A percentile compares a stretch with the other conserved stretches of the same genome.
Evolutionary conservation across 1,140 invertebrate species (phyloP).

Genomic region (Pararge aegeria): DNA sequence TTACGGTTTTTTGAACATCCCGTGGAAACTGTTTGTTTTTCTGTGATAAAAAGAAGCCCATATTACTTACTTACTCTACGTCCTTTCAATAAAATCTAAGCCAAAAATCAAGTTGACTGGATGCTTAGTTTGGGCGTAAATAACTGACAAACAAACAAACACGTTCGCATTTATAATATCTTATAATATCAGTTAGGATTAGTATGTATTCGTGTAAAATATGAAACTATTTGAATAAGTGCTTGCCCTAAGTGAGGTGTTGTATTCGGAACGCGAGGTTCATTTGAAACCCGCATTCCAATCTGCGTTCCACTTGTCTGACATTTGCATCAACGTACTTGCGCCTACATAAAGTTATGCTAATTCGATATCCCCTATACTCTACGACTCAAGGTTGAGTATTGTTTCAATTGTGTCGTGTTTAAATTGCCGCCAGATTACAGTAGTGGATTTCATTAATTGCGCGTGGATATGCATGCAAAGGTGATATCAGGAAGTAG

Average conservation of each 20-base stretch:
- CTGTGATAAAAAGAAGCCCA: no score
- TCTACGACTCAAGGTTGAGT: slow-evolving; percentile 27
- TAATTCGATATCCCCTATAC: slow-evolving; percentile 35
- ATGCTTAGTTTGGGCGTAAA: no score
- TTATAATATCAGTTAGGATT: no score
- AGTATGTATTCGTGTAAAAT: neutral
- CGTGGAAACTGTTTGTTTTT: no score
- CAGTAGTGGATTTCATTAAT: slow-evolving; percentile 34
- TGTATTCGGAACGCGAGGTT: slow-evolving; percentile 55
- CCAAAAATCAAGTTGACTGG: no score
- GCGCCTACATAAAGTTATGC: slow-evolving; percentile 42
- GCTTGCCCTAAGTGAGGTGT: slow-evolving; percentile 5
- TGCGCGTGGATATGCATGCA: slow-evolving; percentile 33
- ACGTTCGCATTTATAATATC: no score
- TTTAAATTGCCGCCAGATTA: slow-evolving; percentile 20
- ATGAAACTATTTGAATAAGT: neutral
- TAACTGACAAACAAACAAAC: no score
- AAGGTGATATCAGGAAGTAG: slow-evolving; percentile 18
- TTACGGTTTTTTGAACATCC: no score
- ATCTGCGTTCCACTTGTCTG: slow-evolving; percentile 55
- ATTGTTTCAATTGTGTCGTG: slow-evolving; percentile 20
- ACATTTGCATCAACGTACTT: slow-evolving; percentile 60
- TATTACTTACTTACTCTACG: no score
- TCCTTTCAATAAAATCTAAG: no score
- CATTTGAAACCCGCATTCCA: slow-evolving; percentile 60